Evolutionary conservation across 2,888 invertebrate genomes (phyloP).

Genomic region (Seira ritae): DNA sequence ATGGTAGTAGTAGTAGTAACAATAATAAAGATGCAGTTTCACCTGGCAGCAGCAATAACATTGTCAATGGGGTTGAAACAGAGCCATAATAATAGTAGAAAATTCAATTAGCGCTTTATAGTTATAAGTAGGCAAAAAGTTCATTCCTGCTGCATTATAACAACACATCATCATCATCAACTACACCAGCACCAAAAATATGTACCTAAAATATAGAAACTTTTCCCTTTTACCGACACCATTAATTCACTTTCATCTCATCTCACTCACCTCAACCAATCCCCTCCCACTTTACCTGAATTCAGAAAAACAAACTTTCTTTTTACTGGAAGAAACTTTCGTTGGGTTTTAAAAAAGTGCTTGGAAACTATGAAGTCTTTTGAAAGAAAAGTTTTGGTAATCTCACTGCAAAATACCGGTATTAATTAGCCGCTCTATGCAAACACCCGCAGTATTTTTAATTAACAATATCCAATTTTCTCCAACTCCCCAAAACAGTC

Average conservation of each 20-base stretch:
- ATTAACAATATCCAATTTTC: neutral
- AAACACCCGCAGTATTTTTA: neutral
- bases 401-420: neutral
- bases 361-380: neutral
- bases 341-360: neutral
- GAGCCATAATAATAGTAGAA: constrained; percentile 55
- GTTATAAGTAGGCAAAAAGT: neutral
- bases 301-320: constrained; percentile 15
- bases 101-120: neutral
- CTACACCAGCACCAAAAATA: constrained; percentile 5
- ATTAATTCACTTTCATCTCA: neutral
- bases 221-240: constrained; percentile 16
- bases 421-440: neutral
- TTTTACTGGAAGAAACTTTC: neutral
- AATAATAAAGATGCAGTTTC: constrained; percentile 47
- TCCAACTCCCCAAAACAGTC: neutral
- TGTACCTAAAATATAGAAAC: constrained; percentile 48
- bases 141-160: neutral
- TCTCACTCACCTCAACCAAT: neutral
- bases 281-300: neutral
- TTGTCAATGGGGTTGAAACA: constrained; percentile 54
- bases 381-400: neutral
- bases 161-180: constrained; percentile 23
- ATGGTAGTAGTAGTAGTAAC: constrained; percentile 27
- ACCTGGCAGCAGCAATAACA: constrained; percentile 24